Evolutionary conservation across 2,113 vertebrate species (phyloP), one percentile per base, ranked within the genome.

Genomic region (Amphilophus citrinellus): DNA sequence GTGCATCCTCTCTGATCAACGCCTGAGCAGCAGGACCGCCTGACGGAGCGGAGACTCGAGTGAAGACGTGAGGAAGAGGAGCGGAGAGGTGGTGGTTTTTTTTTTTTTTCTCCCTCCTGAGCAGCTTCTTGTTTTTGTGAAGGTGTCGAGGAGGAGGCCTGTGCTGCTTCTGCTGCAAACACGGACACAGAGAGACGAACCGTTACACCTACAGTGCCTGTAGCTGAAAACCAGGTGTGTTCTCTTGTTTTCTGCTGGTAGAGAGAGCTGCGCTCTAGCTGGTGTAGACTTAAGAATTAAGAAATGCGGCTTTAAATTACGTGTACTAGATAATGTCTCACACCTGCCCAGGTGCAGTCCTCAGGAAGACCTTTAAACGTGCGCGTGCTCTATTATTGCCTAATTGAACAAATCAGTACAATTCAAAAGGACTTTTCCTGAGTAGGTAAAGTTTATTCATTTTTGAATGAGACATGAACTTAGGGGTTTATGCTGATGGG

Each of bases 141-240:
- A 9, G 68, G 47, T 56, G 27, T 56, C 10, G 47, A 53, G 65
- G 53, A 56, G 80, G 24, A 56, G 77, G 58, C 35, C 71, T 5
- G 1, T 10, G 24, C 62, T 77, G 59, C 57, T 59, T 47, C 60
- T 77, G 61, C 58, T 58, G 79, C 61, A 42, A 63, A 87, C 66
- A 73, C 82, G 62, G 80, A 88, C 86, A 27, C 32, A 32, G 13
- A n/a, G 50, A 80, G 27, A 30, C 68, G 27, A 73, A 10, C 53
- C 68, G 87, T 73, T 60, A 88, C 83, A 85, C 81, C 83, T 27
- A 14, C 78, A 76, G 90, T 89, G 91, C 87, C 87, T 89, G 85
- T 82, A 61, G 82, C 86, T 87, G 80, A 93, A 84, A 78, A 75
- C 3, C 89, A 92, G 93, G 93, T 94, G 85, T 58, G 87, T 65